phyloP scores from a whole-genome alignment of 1,140 invertebrate genomes.

The Lepidostoma basale region DNA sequence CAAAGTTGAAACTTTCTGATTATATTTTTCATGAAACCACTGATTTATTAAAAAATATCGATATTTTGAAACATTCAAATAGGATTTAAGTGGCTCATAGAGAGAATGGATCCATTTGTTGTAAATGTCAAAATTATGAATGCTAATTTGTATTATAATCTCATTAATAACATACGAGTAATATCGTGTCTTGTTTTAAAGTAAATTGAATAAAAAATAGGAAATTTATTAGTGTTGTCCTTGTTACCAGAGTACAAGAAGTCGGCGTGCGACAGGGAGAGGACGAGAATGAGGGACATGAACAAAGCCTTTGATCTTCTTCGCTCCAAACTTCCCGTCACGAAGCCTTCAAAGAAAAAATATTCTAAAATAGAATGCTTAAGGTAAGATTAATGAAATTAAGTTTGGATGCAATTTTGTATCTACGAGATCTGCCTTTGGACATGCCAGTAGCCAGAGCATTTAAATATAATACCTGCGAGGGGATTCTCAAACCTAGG shows the following conservation, averaged over 20 bases:
- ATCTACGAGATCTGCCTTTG: too few species aligned
- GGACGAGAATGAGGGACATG: conserved; percentile 88
- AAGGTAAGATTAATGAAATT: conserved; percentile 58
- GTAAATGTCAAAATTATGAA: not conserved
- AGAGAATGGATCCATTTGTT: too few species aligned
- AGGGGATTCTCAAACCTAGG: too few species aligned
- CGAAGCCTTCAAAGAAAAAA: conserved; percentile 86
- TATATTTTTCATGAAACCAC: too few species aligned
- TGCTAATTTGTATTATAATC: not conserved
- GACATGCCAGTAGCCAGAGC: too few species aligned
- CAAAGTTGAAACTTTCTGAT: too few species aligned
- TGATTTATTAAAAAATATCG: too few species aligned
- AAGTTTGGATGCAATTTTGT: too few species aligned
- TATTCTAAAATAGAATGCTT: conserved; percentile 87
- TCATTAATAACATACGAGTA: not conserved
- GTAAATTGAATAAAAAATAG: not conserved
- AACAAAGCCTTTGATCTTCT: conserved; percentile 83
- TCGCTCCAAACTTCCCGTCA: conserved; percentile 76
- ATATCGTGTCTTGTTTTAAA: not conserved
- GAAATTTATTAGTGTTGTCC: not conserved
- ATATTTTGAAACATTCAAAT: too few species aligned
- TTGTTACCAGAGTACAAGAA: conserved; percentile 76
- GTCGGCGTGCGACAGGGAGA: conserved; percentile 83
- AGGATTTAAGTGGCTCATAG: too few species aligned
- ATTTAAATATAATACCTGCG: too few species aligned